Percentiles rank a stretch among this genome's conserved stretches.
Conservation (phyloP, 2,113 vertebrate species). For the Eretmochelys imbricata region DNA sequence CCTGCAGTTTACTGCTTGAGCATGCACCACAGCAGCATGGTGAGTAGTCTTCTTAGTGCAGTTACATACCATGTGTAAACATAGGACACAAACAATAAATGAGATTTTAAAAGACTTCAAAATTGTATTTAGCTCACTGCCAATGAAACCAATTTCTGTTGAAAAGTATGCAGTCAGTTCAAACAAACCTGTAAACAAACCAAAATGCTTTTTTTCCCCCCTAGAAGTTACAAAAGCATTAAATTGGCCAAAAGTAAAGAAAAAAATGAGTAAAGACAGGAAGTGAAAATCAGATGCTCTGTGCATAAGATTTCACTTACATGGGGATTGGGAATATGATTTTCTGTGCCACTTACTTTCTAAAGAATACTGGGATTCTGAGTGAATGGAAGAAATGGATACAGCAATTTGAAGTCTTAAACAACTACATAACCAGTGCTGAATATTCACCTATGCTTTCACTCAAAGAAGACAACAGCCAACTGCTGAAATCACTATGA, state of each 20-base stretch:
- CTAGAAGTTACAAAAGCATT: neutral
- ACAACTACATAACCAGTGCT: fast-evolving
- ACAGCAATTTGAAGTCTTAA: neutral
- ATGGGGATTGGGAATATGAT: neutral
- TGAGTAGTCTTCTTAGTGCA: constrained; percentile 33
- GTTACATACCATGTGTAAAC: fast-evolving
- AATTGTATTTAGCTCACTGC: neutral
- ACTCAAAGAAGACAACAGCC: neutral
- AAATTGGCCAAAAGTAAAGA: neutral
- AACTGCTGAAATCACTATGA: neutral
- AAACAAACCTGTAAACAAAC: neutral
- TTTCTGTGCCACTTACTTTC: fast-evolving
- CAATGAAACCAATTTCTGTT: neutral
- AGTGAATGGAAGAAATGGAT: neutral
- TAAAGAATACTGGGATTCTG: neutral
- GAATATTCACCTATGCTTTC: neutral
- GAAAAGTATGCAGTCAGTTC: neutral
- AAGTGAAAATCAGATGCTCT: neutral
- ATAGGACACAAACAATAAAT: neutral
- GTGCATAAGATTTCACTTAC: neutral
- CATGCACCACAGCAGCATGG: neutral
- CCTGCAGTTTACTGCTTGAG: neutral
- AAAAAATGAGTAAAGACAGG: neutral
- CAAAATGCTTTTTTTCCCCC: neutral
- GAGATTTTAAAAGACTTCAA: neutral